Conservation (phyloP, 2,113 vertebrate species). For the Halichoerus grypus region DNA sequence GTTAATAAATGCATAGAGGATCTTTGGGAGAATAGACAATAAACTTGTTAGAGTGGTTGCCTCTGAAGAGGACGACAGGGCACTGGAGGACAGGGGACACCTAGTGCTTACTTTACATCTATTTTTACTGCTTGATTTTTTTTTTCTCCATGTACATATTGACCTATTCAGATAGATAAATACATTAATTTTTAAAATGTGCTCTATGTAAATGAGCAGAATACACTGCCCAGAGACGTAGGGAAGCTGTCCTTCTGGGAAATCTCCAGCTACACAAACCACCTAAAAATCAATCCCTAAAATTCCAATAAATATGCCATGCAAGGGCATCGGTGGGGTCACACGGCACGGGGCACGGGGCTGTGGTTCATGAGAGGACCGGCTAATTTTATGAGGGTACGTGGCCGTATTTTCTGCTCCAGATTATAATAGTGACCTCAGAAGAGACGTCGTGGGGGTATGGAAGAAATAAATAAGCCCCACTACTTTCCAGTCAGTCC, state of each 20-base stretch:
- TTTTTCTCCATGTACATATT: not conserved
- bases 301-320: not conserved
- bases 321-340: not conserved
- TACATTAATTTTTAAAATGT: not conserved
- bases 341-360: not conserved
- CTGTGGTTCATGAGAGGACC: not conserved
- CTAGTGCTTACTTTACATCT: not conserved
- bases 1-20: not conserved
- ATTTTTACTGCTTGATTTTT: not conserved
- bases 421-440: not conserved
- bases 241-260: not conserved
- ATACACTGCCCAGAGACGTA: not conserved
- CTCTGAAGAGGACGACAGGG: not conserved
- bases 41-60: not conserved
- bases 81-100: not conserved
- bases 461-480: not conserved
- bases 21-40: not conserved
- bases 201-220: not conserved
- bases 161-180: not conserved
- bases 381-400: no score
- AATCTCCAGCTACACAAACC: not conserved
- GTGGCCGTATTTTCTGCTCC: not conserved
- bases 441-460: not conserved
- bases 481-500: not conserved
- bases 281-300: not conserved